These are phyloP conservation scores for Blennius ocellaris DNA, from an alignment of 2,113 vertebrate genomes.

Conservation along the genomic window DNA sequence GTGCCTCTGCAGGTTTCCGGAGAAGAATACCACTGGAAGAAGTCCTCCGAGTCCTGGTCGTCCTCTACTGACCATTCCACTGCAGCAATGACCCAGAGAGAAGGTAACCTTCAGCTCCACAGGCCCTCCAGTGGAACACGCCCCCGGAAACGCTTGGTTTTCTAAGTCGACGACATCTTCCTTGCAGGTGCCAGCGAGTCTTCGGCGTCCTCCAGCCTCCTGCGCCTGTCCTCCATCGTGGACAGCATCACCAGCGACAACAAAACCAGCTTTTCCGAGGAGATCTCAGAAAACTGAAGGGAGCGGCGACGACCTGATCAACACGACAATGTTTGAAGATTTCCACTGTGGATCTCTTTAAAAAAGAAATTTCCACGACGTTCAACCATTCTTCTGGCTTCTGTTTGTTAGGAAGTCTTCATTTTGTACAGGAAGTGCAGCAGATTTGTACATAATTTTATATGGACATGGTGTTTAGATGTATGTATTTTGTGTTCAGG, in stretches of 20 bases:
- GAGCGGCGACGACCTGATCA: not conserved
- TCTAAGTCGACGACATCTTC: not conserved
- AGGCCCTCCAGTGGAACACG: not conserved
- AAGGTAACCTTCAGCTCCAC: constrained; percentile 82
- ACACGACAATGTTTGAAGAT: constrained; percentile 32
- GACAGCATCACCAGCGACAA: constrained; percentile 95
- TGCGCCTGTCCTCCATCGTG: constrained; percentile 96
- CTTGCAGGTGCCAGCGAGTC: constrained; percentile 82
- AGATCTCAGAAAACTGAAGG: constrained; percentile 67
- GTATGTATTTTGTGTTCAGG: constrained; percentile 82
- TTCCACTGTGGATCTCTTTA: constrained; percentile 48
- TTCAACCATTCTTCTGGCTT: constrained; percentile 44
- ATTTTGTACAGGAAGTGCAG: constrained; percentile 46
- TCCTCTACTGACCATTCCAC: constrained; percentile 91
- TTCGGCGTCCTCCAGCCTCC: constrained; percentile 92
- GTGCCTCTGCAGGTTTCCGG: constrained; percentile 79
- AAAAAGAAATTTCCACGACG: constrained; percentile 52
- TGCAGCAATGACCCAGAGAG: constrained; percentile 82
- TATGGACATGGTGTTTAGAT: constrained; percentile 59
- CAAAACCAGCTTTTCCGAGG: constrained; percentile 70
- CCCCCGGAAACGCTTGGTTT: too few species aligned
- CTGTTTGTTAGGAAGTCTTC: constrained; percentile 33
- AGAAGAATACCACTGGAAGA: constrained; percentile 86
- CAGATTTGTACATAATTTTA: constrained; percentile 77
- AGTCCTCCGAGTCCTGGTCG: constrained; percentile 88